Percentiles rank a stretch among this genome's conserved stretches.
These are phyloP conservation scores for Onychorhynchus coronatus DNA, from an alignment of 2,113 vertebrate genomes.

Conservation along the genomic window DNA sequence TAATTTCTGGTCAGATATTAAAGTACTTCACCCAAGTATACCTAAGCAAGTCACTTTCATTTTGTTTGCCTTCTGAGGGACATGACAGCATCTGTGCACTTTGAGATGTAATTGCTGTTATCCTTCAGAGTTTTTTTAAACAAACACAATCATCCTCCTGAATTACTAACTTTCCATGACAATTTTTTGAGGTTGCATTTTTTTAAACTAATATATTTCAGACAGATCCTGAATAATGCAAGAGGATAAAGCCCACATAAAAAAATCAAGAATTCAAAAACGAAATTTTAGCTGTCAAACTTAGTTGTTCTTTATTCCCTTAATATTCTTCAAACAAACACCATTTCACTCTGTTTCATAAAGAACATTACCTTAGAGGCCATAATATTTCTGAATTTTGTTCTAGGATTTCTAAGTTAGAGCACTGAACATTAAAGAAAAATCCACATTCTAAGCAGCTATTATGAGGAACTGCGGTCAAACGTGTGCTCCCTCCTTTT, in stretches of 20 bases:
- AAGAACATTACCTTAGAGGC: conserved; percentile 64
- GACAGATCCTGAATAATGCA: conserved; percentile 80
- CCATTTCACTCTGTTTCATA: conserved; percentile 64
- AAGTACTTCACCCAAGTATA: conserved; percentile 42
- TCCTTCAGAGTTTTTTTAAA: conserved; percentile 76
- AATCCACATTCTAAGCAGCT: neutral
- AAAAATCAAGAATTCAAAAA: conserved; percentile 70
- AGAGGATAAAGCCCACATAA: conserved; percentile 73
- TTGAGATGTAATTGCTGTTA: conserved; percentile 82
- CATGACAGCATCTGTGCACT: conserved; percentile 69
- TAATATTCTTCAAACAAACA: conserved; percentile 71
- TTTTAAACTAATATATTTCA: conserved; percentile 79
- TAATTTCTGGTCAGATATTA: conserved; percentile 55
- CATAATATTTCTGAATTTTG: conserved; percentile 44
- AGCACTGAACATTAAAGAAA: conserved; percentile 14
- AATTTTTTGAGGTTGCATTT: conserved; percentile 73
- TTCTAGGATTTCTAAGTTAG: conserved; percentile 57
- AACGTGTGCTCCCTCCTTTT: neutral
- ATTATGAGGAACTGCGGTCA: neutral
- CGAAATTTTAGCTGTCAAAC: conserved; percentile 76
- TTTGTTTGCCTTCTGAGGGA: conserved; percentile 75
- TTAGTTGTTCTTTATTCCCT: conserved; percentile 72
- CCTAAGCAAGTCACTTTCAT: conserved; percentile 72
- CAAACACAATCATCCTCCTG: conserved; percentile 77
- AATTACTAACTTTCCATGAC: conserved; percentile 73